Evolutionary conservation across 2,797 vertebrate genomes (phyloP).

Genomic region (Geotrypetes seraphini): DNA sequence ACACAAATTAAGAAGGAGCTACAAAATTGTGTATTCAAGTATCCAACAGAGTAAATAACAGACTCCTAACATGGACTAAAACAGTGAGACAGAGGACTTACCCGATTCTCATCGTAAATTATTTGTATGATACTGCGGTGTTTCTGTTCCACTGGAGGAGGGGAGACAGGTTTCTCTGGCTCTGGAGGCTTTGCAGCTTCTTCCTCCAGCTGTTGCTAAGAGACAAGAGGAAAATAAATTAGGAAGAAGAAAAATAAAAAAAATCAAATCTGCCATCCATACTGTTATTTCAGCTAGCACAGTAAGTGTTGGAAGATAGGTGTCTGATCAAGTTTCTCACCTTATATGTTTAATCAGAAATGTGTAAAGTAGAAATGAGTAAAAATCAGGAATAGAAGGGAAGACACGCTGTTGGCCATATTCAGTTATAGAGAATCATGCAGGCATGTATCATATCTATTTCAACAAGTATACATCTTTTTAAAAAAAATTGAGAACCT

Average conservation of each 20-base stretch:
- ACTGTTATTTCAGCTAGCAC: slow-evolving; percentile 22
- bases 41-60: too few relatives aligned
- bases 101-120: slow-evolving; percentile 97
- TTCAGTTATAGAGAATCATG: too few relatives aligned
- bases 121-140: slow-evolving; percentile 98
- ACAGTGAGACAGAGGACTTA: slow-evolving; percentile 47
- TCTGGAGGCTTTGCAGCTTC: slow-evolving; percentile 95
- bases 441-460: neutral
- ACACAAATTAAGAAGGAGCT: too few relatives aligned
- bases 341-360: neutral
- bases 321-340: slow-evolving; percentile 12
- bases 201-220: slow-evolving; percentile 97
- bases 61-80: too few relatives aligned
- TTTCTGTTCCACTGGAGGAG: slow-evolving; percentile 95
- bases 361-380: too few relatives aligned
- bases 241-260: slow-evolving; percentile 35
- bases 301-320: slow-evolving; percentile 32
- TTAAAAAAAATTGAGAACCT: too few relatives aligned
- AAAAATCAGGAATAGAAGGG: neutral
- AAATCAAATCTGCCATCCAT: slow-evolving; percentile 37
- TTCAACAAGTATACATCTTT: neutral
- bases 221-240: too few relatives aligned
- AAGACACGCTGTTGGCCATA: neutral
- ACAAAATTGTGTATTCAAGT: too few relatives aligned
- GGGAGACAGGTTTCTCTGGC: slow-evolving; percentile 92